Base-by-base conservation (phyloP, 2,113 vertebrate species). In the Marmota flaviventris region DNA sequence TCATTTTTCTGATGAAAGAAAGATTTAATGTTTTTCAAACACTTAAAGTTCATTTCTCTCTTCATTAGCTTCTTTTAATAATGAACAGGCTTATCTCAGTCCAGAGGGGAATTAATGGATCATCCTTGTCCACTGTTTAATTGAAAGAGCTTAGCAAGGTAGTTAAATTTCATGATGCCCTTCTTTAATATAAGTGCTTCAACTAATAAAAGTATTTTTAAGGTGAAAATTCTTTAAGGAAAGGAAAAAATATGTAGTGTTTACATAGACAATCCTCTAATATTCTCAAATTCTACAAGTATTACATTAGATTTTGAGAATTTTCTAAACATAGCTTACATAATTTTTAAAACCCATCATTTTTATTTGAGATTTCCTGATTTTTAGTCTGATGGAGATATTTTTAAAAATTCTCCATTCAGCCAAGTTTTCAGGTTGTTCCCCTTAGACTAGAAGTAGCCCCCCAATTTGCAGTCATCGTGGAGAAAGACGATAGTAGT, bases 21-120 rank as follows among this genome's bases (percentile, higher is more conserved):
- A 88, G 42, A 65, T 73, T 53, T 87, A 61, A 53, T 73, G 58
- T 75, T 89, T 89, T 92, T 86, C 79, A 82, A 89, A 48, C 72
- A 58, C 2, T 73, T 69, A 20, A 11, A 48, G 4, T 24, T 79
- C 82, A 89, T 88, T 93, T 92, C 65, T 86, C 25, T 65, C 84
- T 93, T 85, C 63, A 34, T 73, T 76, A 16, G 51, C 29, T 48
- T 51, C 27, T 87, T 94, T 76, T 34, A 70, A 37, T 87, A 95
- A 96, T 42, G 13, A 89, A 70, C 51, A n/a, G 24, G 6, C 65
- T 67, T 78, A 39, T 37, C 17, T 86, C 7, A 12, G 17, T 69
- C 86, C 42, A 78, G 5, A 78, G 22, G 70, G 29, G 22, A 81
- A 48, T 56, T 24, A 70, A 34, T 25, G 63, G 20, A 42, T 75